Evolutionary conservation across 2,888 invertebrate genomes (phyloP).

Genomic region (Beris morrisii): DNA sequence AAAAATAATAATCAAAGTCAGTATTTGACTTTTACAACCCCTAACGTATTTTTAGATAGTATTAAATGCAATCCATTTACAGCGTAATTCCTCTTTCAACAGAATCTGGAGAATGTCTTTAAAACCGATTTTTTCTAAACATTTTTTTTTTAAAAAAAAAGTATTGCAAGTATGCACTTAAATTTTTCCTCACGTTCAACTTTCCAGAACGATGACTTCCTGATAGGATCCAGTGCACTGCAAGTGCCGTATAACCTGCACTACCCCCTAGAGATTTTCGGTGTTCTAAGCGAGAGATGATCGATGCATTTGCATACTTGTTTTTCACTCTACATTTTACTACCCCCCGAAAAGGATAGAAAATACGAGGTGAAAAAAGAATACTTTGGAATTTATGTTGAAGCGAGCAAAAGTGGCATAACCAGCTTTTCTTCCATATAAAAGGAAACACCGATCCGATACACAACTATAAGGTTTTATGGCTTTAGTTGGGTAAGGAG

Average conservation of each 20-base stretch:
- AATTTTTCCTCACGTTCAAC: constrained; percentile 1
- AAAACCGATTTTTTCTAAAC: too few relatives aligned
- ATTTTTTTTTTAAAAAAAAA: too few relatives aligned
- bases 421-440: constrained; percentile 19
- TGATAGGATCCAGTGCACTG: constrained; percentile 6
- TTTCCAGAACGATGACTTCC: constrained; percentile 11
- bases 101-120: too few relatives aligned
- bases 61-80: too few relatives aligned
- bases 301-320: constrained; percentile 28
- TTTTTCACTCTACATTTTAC: constrained; percentile 4
- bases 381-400: constrained; percentile 1
- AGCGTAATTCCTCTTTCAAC: too few relatives aligned
- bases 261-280: constrained; percentile 3
- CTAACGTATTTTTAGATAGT: too few relatives aligned
- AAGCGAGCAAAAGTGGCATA: constrained; percentile 9
- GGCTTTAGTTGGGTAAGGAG: constrained; percentile 6
- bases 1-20: too few relatives aligned
- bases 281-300: constrained; percentile 13
- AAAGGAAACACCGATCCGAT: constrained; percentile 15
- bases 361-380: constrained; percentile 3
- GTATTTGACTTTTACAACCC: too few relatives aligned
- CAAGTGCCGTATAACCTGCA: too few relatives aligned
- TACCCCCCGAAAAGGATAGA: constrained; percentile 1
- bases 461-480: constrained; percentile 17
- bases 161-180: neutral